Evolutionary conservation across 2,888 invertebrate species (phyloP), one percentile per base, ranked within the genome.

Genomic region (Gryllus longicercus): DNA sequence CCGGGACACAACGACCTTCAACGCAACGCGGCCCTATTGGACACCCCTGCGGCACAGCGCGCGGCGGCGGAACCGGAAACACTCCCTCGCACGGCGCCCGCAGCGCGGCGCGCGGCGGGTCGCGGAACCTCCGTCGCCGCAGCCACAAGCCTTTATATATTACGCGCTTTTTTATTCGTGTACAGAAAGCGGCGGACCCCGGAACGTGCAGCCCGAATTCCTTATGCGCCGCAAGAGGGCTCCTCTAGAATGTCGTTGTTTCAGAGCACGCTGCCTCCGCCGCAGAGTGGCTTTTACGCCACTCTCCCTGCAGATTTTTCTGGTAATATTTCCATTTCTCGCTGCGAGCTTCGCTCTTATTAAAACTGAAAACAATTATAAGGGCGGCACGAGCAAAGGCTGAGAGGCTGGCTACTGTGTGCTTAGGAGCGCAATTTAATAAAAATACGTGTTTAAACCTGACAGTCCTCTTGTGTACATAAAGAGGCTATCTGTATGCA

Each of bases 391-490:
- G 63, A 63, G 63, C 63, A 14, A 63, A 63, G 63, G 63, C 16
- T 18, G 63, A n/a, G 63, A 14, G n/a, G 63, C n/a, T 18, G n/a
- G 4, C 63, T n/a, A 63, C 63, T 63, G n/a, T n/a, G 63, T 14
- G 63, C 63, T 63, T 63, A 63, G 63, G 63, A 63, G n/a, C 63
- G 63, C 63, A 63, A 63, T 63, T 63, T 63, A 63, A 63, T 63
- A 63, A 63, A 63, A 63, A n/a, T 63, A 63, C n/a, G 14, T 63
- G 63, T 63, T 63, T 63, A 18, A 14, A 63, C 63, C n/a, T 63
- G 63, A 18, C 63, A 63, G 63, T 16, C n/a, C 63, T 63, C 63
- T 63, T 63, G 63, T 63, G 63, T 63, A 63, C 63, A 63, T n/a
- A 14, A 63, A n/a, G 63, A 63, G 63, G 63, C 63, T 63, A 63